These are phyloP conservation scores for Hylaea fasciaria DNA, from an alignment of 2,888 invertebrate species.

Conservation along the genomic window DNA sequence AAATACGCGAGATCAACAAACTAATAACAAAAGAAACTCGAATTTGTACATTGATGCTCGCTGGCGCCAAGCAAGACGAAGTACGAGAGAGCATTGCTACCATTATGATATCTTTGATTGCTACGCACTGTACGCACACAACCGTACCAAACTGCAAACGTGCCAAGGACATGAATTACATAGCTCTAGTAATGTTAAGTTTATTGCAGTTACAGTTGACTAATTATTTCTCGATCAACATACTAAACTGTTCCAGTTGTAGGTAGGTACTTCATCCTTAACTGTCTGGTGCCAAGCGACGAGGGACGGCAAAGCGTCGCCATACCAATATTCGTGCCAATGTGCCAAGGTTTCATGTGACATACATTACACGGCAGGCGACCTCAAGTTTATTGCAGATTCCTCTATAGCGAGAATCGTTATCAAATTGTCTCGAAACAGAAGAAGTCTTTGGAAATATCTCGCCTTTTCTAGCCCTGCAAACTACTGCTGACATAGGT, in stretches of 20 bases:
- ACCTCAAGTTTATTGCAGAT: constrained; percentile 20
- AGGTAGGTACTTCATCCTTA: constrained; percentile 4
- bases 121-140: constrained; percentile 34
- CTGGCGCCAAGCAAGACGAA: too few relatives aligned
- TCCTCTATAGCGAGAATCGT: too few relatives aligned
- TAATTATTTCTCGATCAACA: background rate
- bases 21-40: too few relatives aligned
- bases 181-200: background rate
- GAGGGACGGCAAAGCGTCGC: constrained; percentile 14
- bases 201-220: background rate
- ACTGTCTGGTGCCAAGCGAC: constrained; percentile 28
- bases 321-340: constrained; percentile 1
- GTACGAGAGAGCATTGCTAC: too few relatives aligned
- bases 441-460: too few relatives aligned
- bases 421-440: too few relatives aligned
- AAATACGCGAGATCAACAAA: background rate
- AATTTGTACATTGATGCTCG: too few relatives aligned
- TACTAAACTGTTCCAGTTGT: too few relatives aligned
- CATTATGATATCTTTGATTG: too few relatives aligned
- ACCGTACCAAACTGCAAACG: constrained; percentile 53
- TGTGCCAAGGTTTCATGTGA: constrained; percentile 62
- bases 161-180: constrained; percentile 61
- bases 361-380: constrained; percentile 46
- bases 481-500: constrained; percentile 3
- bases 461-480: too few relatives aligned